Conservation (phyloP, 2,888 invertebrate species). For the Salpingus planirostris region DNA sequence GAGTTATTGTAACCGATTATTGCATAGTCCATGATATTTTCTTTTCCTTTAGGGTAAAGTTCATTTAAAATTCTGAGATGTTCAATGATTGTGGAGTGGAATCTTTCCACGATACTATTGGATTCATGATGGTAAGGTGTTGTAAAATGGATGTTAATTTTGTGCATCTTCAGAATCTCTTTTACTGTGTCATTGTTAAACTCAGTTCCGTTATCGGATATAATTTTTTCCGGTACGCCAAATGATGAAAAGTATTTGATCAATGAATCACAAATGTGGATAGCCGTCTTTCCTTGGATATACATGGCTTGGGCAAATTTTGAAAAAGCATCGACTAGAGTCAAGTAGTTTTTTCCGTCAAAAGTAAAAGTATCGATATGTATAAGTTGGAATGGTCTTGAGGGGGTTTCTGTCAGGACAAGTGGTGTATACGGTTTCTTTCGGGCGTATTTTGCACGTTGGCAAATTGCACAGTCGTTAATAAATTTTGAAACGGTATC, state of each 20-base stretch:
- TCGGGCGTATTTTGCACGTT: too few relatives aligned
- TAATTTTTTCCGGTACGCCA: conserved; percentile 14
- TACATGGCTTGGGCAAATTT: conserved; percentile 21
- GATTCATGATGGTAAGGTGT: conserved; percentile 9
- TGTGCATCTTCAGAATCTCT: conserved; percentile 4
- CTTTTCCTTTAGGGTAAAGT: conserved; percentile 16
- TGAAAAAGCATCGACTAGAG: conserved; percentile 18
- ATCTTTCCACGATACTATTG: conserved; percentile 16
- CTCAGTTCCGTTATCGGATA: conserved; percentile 15
- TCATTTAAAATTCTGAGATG: too few relatives aligned
- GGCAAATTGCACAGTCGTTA: too few relatives aligned
- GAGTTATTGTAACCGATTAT: too few relatives aligned
- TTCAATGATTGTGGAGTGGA: conserved; percentile 5
- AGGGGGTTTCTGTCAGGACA: conserved; percentile 2
- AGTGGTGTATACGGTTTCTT: too few relatives aligned
- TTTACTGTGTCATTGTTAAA: conserved; percentile 10
- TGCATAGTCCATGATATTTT: conserved; percentile 11
- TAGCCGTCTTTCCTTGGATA: conserved; percentile 21
- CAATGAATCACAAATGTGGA: conserved; percentile 20
- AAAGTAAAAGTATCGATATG: conserved; percentile 20
- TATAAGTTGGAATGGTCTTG: conserved; percentile 12
- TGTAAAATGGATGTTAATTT: conserved; percentile 7
- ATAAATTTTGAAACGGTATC: too few relatives aligned
- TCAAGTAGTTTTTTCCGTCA: conserved; percentile 18
- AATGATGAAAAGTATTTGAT: conserved; percentile 11